Evolutionary conservation across 2,888 invertebrate species (phyloP), one percentile per base, ranked within the genome.

Genomic region (Pyrocoelia pectoralis): DNA sequence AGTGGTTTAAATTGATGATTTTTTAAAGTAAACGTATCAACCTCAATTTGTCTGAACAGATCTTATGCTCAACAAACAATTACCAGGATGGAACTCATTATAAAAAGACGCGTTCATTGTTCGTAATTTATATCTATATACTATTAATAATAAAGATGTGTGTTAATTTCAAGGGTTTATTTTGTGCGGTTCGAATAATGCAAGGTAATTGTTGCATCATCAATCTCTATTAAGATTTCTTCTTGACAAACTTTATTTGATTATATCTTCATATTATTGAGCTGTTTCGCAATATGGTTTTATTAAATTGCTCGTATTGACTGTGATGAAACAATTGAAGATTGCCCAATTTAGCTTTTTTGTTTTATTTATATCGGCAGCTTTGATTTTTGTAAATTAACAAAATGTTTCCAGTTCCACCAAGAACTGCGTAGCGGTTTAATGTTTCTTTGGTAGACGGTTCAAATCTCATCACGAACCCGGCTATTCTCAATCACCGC

Each of bases 141-240:
- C 3, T 33, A 33, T 24, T 24, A n/a, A 24, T 24, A 24, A 24
- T 33, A 33, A 33, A 33, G 33, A 33, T 43, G 13, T 15, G 13
- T 24, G 6, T 43, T 1, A 15, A 43, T 46, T 46, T 46, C 46
- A 18, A 46, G 46, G 46, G 46, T 46, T 46, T 46, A 15, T 46
- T 46, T 46, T 46, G 46, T 46, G 13, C 46, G 15, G 33, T 33
- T 33, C 33, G 17, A 40, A 33, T 56, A 49, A 15, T 56, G 56
- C 56, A 56, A 56, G 24, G 56, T 56, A 56, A 56, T 18, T 33
- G 49, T 56, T 18, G 17, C 12, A 49, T 49, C 56, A 56, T 56
- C 49, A 56, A 56, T 56, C 56, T 50, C 19, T 9, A 49, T 56
- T 56, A 56, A 33, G 15, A 38, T 28, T 19, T 6, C 24, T 33